Conservation (phyloP, 1,140 invertebrate genomes). For the Anoplophora glabripennis region DNA sequence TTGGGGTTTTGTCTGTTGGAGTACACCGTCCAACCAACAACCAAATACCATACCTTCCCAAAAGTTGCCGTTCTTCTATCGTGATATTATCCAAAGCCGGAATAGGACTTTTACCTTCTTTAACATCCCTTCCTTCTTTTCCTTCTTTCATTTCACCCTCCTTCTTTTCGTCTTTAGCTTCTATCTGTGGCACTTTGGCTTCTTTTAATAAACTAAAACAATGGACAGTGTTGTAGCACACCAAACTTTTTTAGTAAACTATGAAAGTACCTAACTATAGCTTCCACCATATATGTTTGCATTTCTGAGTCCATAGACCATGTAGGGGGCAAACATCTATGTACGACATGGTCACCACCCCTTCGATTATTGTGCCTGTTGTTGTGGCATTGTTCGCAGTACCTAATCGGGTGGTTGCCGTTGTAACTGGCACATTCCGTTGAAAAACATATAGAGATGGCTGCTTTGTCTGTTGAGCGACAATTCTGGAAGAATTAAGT, state of each 20-base stretch:
- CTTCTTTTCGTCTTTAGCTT: slow-evolving; percentile 44
- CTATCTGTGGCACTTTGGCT: slow-evolving; percentile 69
- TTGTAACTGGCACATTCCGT: slow-evolving; percentile 96
- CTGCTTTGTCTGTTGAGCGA: slow-evolving; percentile 86
- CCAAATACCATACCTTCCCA: slow-evolving; percentile 97
- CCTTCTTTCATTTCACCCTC: slow-evolving; percentile 67
- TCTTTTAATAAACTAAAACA: slow-evolving; percentile 67
- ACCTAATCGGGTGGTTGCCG: slow-evolving; percentile 91
- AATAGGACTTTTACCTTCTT: slow-evolving; percentile 39
- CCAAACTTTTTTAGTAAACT: not conserved
- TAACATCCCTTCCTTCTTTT: slow-evolving; percentile 52
- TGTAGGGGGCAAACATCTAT: slow-evolving; percentile 78
- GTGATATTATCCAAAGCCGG: slow-evolving; percentile 59
- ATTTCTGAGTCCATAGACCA: slow-evolving; percentile 87
- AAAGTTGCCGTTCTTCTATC: slow-evolving; percentile 78
- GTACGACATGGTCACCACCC: slow-evolving; percentile 86
- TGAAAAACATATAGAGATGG: slow-evolving; percentile 94
- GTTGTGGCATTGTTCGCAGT: slow-evolving; percentile 87
- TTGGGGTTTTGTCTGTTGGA: slow-evolving; percentile 77
- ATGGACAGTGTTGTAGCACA: not conserved
- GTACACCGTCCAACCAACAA: slow-evolving; percentile 91
- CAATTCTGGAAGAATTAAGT: slow-evolving; percentile 74
- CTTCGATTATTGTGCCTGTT: slow-evolving; percentile 82
- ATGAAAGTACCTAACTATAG: slow-evolving; percentile 80
- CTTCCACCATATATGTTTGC: slow-evolving; percentile 92